Base-by-base conservation (phyloP, 2,888 invertebrate species). In the Griposia aprilina region DNA sequence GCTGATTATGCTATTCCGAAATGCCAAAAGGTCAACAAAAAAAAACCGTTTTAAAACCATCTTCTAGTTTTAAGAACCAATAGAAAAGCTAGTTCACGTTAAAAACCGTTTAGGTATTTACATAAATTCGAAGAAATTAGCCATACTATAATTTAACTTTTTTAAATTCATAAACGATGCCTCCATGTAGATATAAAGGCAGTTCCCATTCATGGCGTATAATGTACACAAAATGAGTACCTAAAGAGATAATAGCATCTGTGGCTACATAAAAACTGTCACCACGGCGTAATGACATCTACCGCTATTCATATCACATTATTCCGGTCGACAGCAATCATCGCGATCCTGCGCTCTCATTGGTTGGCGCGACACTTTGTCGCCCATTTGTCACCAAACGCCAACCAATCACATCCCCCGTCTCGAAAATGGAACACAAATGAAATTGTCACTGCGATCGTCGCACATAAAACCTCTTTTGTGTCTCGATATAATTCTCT, bases 371-470 rank as follows among this genome's bases (percentile, higher is more conserved):
- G 80, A 74, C 86, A 92, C 87, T 93, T 93, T 97, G 96, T 97
- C 97, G 95, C 94, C 94, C 96, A 95, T 96, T 96, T 97, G 96
- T 97, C 97, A 96, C 96, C 97, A 96, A 96, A 91, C 91, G 77
- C 85, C 92, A 78, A 84, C 96, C 96, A 96, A 96, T 96, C 90
- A 89, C 89, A 88, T 82, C 80, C 89, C 90, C 50, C 85, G 76
- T 76, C 92, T 94, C 86, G 83, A 92, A 94, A 94, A 93, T 92
- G 94, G 95, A 94, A 93, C 92, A 87, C 91, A 90, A 93, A 92
- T 91, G 91, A 93, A 94, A 94, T 91, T 96, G 95, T 96, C 95
- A 95, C 93, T 89, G 82, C 91, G 90, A 89, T 84, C 91, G 93
- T 92, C 93, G 92, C 89, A 91, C 93, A 94, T 95, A 80, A 63